Conservation (phyloP, 2,113 vertebrate species). For the Carollia perspicillata region DNA sequence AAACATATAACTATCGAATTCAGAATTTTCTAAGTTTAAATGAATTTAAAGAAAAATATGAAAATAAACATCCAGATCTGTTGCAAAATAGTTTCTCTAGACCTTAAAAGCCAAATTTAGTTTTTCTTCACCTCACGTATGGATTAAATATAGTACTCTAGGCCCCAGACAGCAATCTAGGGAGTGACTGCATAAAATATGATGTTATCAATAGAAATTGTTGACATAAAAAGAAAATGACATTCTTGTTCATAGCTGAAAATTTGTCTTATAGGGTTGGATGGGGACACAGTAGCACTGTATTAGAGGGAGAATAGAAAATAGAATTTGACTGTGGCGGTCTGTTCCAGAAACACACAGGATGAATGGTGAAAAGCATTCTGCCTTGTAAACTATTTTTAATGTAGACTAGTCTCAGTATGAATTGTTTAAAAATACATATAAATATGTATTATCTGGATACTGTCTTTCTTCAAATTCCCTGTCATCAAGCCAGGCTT, state of each 20-base stretch:
- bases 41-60: constrained; percentile 48
- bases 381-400: constrained; percentile 57
- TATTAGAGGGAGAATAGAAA: constrained; percentile 24
- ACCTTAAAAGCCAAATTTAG: constrained; percentile 28
- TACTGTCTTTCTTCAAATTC: constrained; percentile 46
- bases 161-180: constrained; percentile 33
- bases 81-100: constrained; percentile 31
- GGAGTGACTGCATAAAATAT: constrained; percentile 56
- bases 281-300: constrained; percentile 57
- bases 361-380: constrained; percentile 40
- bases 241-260: constrained; percentile 44
- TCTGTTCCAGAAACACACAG: constrained; percentile 44
- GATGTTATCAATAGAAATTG: constrained; percentile 59
- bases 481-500: constrained; percentile 48
- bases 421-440: constrained; percentile 56
- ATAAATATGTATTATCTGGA: constrained; percentile 65
- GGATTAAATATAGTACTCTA: not conserved
- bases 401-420: constrained; percentile 50
- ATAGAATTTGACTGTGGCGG: constrained; percentile 14
- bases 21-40: constrained; percentile 49
- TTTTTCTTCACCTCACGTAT: not conserved
- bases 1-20: not conserved
- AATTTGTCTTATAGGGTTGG: constrained; percentile 26
- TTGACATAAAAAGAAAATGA: constrained; percentile 56
- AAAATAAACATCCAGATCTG: not conserved